phyloP scores from a whole-genome alignment of 2,113 vertebrate species.

The Pongo pygmaeus region DNA sequence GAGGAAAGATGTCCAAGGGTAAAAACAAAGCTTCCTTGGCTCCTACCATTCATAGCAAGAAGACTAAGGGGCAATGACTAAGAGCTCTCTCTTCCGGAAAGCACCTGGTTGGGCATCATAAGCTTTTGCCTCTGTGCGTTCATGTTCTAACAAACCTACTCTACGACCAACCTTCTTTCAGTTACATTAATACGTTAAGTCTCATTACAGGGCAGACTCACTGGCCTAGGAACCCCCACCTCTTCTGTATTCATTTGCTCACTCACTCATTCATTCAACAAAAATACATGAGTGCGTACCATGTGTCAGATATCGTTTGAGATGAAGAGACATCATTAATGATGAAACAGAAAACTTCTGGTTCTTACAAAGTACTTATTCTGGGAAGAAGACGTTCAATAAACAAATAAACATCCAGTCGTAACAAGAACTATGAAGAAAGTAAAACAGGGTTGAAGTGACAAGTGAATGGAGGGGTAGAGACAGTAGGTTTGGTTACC shows the following conservation, averaged over 20 bases:
- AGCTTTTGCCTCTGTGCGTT: background rate
- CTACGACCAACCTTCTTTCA: background rate
- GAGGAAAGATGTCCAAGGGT: background rate
- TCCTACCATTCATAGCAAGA: too few species aligned
- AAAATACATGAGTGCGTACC: background rate
- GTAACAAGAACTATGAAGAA: background rate
- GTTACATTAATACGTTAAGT: background rate
- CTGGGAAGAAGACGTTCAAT: background rate
- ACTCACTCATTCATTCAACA: background rate
- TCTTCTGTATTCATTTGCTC: background rate
- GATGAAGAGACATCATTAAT: background rate
- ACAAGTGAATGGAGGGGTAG: background rate
- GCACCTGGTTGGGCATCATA: background rate
- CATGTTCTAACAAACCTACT: background rate
- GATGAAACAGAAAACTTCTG: background rate
- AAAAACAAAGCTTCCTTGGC: background rate
- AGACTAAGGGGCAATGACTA: background rate
- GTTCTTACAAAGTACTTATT: background rate
- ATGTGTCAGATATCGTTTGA: background rate
- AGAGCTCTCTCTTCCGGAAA: background rate
- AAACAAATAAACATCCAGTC: background rate
- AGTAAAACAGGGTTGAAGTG: background rate
- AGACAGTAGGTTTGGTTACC: background rate
- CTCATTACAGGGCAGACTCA: background rate
- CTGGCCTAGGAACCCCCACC: too few species aligned